Evolutionary conservation across 2,113 vertebrate species (phyloP), one percentile per base, ranked within the genome.

Genomic region (Etia nguti): DNA sequence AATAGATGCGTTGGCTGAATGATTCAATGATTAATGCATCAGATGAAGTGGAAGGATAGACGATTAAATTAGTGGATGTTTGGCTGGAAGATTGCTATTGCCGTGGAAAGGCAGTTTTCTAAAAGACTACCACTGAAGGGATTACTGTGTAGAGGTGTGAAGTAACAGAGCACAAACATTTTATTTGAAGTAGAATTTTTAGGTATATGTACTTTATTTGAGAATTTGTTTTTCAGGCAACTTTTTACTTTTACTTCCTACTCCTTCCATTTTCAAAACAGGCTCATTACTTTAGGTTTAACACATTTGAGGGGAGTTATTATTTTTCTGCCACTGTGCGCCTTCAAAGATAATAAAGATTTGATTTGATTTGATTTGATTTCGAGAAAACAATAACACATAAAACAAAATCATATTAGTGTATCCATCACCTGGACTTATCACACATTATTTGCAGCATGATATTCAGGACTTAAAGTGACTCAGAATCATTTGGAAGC

Each of bases 101-200:
- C 38, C 11, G 8, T 31, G 18, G 73, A 77, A 34, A 52, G 18
- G 18, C 1, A 13, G 9, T 20, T 31, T 20, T n/a, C 26, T 52
- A 52, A 77, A 73, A n/a, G 50, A n/a, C 13, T 16, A 16, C 24
- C 41, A n/a, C 24, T 57, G 54, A 80, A 31, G 38, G 55, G 38
- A 60, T 31, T n/a, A 6, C 15, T 41, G 24, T 46, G 36, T 18
- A n/a, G 73, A 48, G 24, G 6, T 77, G 24, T 8, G 22, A 73
- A 26, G 41, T 48, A 46, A 73, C 1, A 46, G 41, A 73, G 41
- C 1, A 0, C 41, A 18, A 0, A 6, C 48, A 48, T 0, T 73
- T 73, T 46, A 41, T 73, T 73, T 43, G 13, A 75, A 75, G 68
- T 75, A 29, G 8, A 73, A 48, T 73, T 29, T 73, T 73, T 26